phyloP scores from a whole-genome alignment of 64 coral and sea anemone species.

The Hydrozoanthus tunicans region DNA sequence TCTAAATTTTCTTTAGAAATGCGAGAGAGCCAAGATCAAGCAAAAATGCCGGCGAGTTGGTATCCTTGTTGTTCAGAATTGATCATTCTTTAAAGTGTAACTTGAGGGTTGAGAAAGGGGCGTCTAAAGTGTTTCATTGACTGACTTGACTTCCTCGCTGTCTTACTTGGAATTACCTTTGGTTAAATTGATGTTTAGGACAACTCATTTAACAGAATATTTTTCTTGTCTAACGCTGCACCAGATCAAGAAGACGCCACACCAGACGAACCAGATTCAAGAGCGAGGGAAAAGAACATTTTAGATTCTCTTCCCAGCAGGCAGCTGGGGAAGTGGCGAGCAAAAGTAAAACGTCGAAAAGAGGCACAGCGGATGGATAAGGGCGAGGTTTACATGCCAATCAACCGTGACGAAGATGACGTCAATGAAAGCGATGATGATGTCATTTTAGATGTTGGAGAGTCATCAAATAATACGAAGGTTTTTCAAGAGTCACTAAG shows the following conservation, averaged over 20 bases:
- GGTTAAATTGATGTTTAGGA: too few relatives aligned
- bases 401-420: not conserved
- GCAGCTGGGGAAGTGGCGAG: constrained; percentile 7
- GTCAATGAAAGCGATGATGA: constrained; percentile 18
- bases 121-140: too few relatives aligned
- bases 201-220: too few relatives aligned
- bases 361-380: not conserved
- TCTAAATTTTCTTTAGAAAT: too few relatives aligned
- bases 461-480: not conserved
- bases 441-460: constrained; percentile 4
- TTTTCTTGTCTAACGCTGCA: not conserved
- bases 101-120: too few relatives aligned
- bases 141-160: too few relatives aligned
- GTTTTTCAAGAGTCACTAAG: constrained; percentile 25
- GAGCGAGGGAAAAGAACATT: constrained; percentile 9
- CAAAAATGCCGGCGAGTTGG: too few relatives aligned
- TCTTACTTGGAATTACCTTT: too few relatives aligned
- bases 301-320: constrained; percentile 9
- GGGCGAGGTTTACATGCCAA: constrained; percentile 9
- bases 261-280: not conserved
- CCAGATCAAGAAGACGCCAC: not conserved
- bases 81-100: too few relatives aligned
- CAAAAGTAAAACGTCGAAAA: not conserved
- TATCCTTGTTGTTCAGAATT: too few relatives aligned
- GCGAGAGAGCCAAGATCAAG: too few relatives aligned